A percentile compares a stretch with the other conserved stretches of the same genome.
Evolutionary conservation across 2,888 invertebrate species (phyloP).

Genomic region (Xestia c-nigrum): DNA sequence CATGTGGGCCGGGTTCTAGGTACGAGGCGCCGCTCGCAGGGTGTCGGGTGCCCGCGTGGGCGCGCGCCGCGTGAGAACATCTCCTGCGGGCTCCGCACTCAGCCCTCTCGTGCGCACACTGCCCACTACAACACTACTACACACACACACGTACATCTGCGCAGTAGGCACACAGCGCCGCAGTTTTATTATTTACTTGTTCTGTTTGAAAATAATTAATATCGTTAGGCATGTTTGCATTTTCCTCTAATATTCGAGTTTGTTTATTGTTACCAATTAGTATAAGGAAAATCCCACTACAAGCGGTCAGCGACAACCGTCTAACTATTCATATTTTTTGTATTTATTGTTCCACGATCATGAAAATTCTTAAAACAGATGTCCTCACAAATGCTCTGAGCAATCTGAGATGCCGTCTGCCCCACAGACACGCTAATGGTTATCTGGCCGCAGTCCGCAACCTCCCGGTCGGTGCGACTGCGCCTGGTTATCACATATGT

Average conservation of each 20-base stretch:
- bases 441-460: neutral
- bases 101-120: constrained; percentile 1
- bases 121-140: neutral
- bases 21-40: constrained; percentile 12
- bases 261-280: constrained; percentile 73
- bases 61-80: constrained; percentile 53
- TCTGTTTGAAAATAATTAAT: constrained; percentile 68
- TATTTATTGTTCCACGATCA: constrained; percentile 25
- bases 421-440: neutral
- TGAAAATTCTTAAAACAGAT: neutral
- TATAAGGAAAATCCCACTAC: constrained; percentile 71
- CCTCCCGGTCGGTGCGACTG: neutral
- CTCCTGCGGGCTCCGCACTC: constrained; percentile 26
- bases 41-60: constrained; percentile 52
- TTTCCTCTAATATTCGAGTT: constrained; percentile 71
- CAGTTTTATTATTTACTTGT: constrained; percentile 64
- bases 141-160: constrained; percentile 2
- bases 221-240: constrained; percentile 66
- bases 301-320: constrained; percentile 48
- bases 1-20: neutral
- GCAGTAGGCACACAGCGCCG: constrained; percentile 34
- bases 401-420: neutral
- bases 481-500: neutral
- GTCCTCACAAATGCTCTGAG: neutral
- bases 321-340: constrained; percentile 33